These are phyloP conservation scores for Diaprepes abbreviatus DNA, from an alignment of 2,888 invertebrate genomes.

Conservation along the genomic window DNA sequence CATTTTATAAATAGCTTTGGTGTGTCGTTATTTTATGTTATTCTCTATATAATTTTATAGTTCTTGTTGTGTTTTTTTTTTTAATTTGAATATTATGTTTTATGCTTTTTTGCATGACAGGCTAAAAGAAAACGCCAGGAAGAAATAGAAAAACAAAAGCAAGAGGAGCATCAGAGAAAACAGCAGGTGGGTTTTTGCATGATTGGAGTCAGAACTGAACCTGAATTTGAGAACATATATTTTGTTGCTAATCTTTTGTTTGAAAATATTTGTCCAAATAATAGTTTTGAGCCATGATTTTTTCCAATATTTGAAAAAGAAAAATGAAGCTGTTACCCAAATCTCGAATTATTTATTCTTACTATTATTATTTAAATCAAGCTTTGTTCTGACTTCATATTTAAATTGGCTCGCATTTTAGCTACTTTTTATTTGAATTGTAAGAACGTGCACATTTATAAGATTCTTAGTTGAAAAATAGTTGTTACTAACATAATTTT, in stretches of 20 bases:
- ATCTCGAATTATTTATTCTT: no score
- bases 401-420: not conserved
- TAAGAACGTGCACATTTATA: no score
- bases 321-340: no score
- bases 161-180: constrained; percentile 87
- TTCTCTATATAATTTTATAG: constrained; percentile 7
- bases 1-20: no score
- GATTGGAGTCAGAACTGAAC: not conserved
- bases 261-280: no score
- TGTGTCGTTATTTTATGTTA: not conserved
- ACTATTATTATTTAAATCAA: no score
- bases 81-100: constrained; percentile 2
- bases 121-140: constrained; percentile 89
- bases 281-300: no score
- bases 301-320: no score
- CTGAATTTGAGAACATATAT: no score
- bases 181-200: constrained; percentile 78
- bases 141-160: constrained; percentile 85
- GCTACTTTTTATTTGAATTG: not conserved
- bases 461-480: not conserved
- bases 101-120: constrained; percentile 71
- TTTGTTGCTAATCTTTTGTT: no score
- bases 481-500: constrained; percentile 38
- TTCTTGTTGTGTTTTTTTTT: constrained; percentile 4
- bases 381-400: not conserved